Evolutionary conservation across 2,888 invertebrate species (phyloP).

Genomic region (Lutraria lutraria): DNA sequence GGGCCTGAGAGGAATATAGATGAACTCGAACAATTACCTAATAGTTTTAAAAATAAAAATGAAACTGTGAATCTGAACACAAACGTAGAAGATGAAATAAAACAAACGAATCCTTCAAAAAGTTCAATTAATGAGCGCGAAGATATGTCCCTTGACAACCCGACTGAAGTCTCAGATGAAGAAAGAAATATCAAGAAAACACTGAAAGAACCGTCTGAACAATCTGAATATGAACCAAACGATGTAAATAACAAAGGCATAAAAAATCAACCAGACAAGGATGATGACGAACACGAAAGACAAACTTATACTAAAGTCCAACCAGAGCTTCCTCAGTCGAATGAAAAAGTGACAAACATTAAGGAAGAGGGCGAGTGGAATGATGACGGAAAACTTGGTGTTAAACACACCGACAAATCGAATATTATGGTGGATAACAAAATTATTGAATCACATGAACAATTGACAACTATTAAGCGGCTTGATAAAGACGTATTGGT

Average conservation of each 20-base stretch:
- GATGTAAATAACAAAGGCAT: background rate
- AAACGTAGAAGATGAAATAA: background rate
- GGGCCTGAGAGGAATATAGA: background rate
- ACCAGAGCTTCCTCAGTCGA: background rate
- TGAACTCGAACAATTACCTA: background rate
- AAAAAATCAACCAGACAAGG: background rate
- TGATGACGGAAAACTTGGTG: background rate
- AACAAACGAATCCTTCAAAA: background rate
- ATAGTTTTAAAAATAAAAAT: background rate
- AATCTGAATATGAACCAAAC: background rate
- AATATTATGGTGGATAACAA: background rate
- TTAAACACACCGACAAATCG: background rate
- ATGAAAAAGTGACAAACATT: background rate
- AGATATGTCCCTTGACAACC: background rate
- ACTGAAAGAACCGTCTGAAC: background rate
- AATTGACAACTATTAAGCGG: background rate
- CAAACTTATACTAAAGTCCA: background rate
- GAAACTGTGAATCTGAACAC: too few relatives aligned
- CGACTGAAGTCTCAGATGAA: background rate
- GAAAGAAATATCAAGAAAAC: background rate
- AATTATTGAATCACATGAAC: background rate
- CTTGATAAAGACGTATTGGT: background rate
- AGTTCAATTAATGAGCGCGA: background rate
- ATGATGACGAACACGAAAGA: background rate
- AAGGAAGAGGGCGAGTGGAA: background rate